These are phyloP conservation scores for Petrosia ficiformis DNA, from an alignment of 37 sponge, comb jelly and placozoan genomes.

Conservation along the genomic window DNA sequence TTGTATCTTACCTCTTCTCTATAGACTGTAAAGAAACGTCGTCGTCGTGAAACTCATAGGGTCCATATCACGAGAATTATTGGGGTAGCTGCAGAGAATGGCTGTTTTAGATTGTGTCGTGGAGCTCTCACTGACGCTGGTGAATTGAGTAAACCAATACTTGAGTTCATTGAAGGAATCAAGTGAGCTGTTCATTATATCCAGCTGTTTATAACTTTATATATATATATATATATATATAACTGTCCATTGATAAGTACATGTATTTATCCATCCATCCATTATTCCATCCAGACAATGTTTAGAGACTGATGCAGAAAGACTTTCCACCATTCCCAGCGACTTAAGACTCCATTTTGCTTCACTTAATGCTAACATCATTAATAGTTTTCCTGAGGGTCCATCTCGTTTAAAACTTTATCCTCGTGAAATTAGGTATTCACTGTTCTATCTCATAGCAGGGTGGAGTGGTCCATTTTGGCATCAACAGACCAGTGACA, in stretches of 20 bases:
- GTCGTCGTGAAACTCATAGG: constrained; percentile 53
- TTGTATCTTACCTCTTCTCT: constrained; percentile 4
- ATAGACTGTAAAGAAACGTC: constrained; percentile 16
- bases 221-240: no score
- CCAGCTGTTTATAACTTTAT: no score
- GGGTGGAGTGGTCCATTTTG: constrained; percentile 72
- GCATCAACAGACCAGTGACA: background rate
- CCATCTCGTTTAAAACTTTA: constrained; percentile 36
- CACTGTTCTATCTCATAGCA: constrained; percentile 65
- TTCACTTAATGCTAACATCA: constrained; percentile 55
- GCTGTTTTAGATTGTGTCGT: constrained; percentile 68
- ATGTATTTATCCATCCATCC: background rate
- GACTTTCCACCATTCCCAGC: background rate
- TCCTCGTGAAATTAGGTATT: constrained; percentile 36
- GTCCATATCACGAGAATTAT: constrained; percentile 78
- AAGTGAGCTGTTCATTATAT: constrained; percentile 40
- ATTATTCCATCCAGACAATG: constrained; percentile 31
- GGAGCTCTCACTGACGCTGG: constrained; percentile 30
- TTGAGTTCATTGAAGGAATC: constrained; percentile 74
- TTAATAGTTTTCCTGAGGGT: constrained; percentile 66
- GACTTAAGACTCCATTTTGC: constrained; percentile 67
- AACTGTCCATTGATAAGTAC: no score
- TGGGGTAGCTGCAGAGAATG: constrained; percentile 73
- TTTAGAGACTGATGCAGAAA: constrained; percentile 69
- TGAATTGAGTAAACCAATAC: constrained; percentile 41